phyloP scores from a whole-genome alignment of 2,797 vertebrate species.

The Zalophus californianus region DNA sequence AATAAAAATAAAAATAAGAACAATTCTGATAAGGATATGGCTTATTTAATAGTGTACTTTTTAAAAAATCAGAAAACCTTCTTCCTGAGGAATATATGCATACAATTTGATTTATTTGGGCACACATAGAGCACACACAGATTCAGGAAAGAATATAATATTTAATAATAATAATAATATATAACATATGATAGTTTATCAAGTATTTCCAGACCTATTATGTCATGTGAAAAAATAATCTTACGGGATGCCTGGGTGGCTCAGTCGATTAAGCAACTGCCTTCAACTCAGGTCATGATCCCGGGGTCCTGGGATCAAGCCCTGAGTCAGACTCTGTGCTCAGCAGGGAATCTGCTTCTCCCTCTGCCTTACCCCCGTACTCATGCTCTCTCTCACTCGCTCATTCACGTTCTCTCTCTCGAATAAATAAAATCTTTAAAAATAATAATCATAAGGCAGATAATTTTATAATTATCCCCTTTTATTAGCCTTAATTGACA shows the following conservation, averaged over 20 bases:
- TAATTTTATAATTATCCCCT: not conserved
- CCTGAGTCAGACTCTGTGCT: no score
- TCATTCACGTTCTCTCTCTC: no score
- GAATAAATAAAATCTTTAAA: no score
- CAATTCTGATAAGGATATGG: slow-evolving; percentile 17
- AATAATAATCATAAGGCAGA: not conserved
- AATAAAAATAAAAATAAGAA: not conserved
- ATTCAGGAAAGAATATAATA: slow-evolving; percentile 18
- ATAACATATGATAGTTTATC: slow-evolving; percentile 30
- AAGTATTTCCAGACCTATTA: not conserved
- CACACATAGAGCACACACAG: not conserved
- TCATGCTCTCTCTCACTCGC: no score
- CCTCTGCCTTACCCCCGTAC: no score
- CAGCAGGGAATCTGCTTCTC: no score
- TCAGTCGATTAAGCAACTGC: no score
- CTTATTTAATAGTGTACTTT: not conserved
- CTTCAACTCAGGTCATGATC: no score
- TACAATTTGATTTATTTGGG: slow-evolving; percentile 47
- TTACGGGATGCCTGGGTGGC: not conserved
- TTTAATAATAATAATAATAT: slow-evolving; percentile 50
- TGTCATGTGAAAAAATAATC: slow-evolving; percentile 31
- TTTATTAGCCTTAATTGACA: not conserved
- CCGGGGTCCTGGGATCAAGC: no score
- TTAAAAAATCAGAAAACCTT: not conserved
- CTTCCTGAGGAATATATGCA: slow-evolving; percentile 3